A percentile compares a stretch with the other conserved stretches of the same genome.
phyloP scores from a whole-genome alignment of 2,797 vertebrate species.

The Gymnoscopelus braueri region DNA sequence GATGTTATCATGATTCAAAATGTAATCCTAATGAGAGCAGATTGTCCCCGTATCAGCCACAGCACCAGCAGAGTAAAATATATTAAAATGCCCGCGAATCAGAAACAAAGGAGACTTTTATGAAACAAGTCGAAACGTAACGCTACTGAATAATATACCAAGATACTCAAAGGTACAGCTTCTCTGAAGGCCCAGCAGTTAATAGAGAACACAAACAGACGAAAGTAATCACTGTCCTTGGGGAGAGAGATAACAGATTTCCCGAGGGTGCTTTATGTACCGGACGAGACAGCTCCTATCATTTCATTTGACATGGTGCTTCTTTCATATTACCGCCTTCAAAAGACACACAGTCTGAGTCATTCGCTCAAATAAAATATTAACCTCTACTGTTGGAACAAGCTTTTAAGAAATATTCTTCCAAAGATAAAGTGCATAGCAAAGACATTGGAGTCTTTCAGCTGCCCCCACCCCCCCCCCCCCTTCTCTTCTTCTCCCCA shows the following conservation, averaged over 20 bases:
- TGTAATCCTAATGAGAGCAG: background rate
- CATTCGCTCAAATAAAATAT: constrained; percentile 31
- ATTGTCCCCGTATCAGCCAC: constrained; percentile 14
- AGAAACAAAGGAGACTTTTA: constrained; percentile 1
- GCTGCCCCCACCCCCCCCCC: constrained; percentile 2
- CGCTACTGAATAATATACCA: background rate
- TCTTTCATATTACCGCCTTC: constrained; percentile 44
- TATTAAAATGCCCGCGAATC: background rate
- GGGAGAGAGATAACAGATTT: constrained; percentile 41
- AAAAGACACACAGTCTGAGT: constrained; percentile 39
- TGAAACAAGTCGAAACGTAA: constrained; percentile 20
- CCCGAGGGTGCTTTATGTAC: constrained; percentile 26
- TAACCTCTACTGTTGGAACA: constrained; percentile 30
- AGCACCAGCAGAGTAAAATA: background rate
- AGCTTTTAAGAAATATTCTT: constrained; percentile 42
- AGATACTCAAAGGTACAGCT: constrained; percentile 11
- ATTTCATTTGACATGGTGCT: constrained; percentile 31
- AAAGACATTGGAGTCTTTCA: constrained; percentile 29
- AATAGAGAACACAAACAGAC: constrained; percentile 27
- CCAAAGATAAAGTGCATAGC: constrained; percentile 36
- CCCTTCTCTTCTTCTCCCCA: constrained; percentile 8
- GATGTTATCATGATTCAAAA: background rate
- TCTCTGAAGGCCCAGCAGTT: constrained; percentile 10
- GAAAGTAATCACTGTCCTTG: constrained; percentile 21
- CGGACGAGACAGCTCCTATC: constrained; percentile 32